Conservation (phyloP, 2,888 invertebrate genomes). For the Blastobasis lacticolella region DNA sequence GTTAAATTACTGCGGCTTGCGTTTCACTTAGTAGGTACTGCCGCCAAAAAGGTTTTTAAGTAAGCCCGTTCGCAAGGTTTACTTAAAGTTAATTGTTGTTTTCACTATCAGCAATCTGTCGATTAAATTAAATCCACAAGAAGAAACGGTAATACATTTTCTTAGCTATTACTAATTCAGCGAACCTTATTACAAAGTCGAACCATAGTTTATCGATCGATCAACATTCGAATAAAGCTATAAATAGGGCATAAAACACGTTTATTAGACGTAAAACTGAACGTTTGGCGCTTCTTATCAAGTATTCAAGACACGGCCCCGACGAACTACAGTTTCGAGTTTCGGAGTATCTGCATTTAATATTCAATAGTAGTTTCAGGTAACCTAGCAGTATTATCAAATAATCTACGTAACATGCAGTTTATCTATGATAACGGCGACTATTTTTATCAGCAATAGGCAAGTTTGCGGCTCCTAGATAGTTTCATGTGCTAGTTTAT, state of each 20-base stretch:
- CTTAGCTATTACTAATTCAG: not conserved
- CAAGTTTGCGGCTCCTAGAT: too few species aligned
- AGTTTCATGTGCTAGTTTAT: too few species aligned
- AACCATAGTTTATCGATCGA: conserved; percentile 25
- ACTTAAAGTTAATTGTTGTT: too few species aligned
- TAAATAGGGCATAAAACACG: conserved; percentile 33
- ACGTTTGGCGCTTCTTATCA: conserved; percentile 26
- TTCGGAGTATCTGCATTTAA: conserved; percentile 13
- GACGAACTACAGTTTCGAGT: conserved; percentile 16
- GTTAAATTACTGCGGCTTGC: not conserved
- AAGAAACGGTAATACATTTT: not conserved
- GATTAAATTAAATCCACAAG: too few species aligned
- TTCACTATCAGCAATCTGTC: too few species aligned
- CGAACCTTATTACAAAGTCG: conserved; percentile 12
- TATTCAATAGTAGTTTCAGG: conserved; percentile 11
- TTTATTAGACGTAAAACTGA: conserved; percentile 33
- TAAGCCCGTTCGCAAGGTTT: too few species aligned
- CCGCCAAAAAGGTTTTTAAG: too few species aligned
- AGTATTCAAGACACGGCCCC: conserved; percentile 25
- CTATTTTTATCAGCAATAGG: too few species aligned
- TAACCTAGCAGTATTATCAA: conserved; percentile 10
- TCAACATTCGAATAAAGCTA: conserved; percentile 25
- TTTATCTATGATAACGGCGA: conserved; percentile 22
- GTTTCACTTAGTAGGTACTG: too few species aligned
- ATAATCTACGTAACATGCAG: conserved; percentile 18